Conservation (phyloP, 2,113 vertebrate species). For the Heterocephalus glaber region DNA sequence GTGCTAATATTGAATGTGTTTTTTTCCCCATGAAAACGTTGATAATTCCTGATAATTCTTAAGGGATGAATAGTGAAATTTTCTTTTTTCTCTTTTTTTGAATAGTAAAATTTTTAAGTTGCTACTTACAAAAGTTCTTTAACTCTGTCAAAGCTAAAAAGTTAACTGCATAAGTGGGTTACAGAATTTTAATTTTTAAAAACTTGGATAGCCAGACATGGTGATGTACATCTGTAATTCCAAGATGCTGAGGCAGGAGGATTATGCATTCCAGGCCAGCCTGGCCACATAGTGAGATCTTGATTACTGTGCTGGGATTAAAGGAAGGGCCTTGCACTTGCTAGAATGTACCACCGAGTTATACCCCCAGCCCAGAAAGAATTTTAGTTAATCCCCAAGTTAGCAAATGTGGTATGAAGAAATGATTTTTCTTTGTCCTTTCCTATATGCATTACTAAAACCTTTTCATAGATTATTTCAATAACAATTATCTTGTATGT, state of each 20-base stretch:
- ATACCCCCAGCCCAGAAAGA: neutral
- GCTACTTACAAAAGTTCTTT: neutral
- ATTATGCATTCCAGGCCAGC: neutral
- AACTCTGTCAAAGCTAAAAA: neutral
- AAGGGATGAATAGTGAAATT: neutral
- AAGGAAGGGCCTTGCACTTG: neutral
- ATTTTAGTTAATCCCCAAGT: slow-evolving; percentile 15
- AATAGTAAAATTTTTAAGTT: neutral
- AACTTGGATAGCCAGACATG: neutral
- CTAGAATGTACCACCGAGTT: neutral
- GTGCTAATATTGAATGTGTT: neutral
- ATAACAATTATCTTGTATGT: neutral
- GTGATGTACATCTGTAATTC: neutral
- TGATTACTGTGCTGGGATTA: neutral
- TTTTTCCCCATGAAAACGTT: neutral
- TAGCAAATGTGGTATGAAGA: neutral
- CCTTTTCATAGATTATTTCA: neutral
- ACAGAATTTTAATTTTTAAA: neutral
- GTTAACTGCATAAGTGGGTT: neutral
- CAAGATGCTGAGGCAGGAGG: neutral
- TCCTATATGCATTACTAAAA: neutral
- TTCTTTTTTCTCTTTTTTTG: neutral
- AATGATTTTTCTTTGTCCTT: neutral
- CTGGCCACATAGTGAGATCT: neutral
- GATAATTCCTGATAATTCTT: neutral